Conservation (phyloP, 1,140 invertebrate species). For the Ips typographus region DNA sequence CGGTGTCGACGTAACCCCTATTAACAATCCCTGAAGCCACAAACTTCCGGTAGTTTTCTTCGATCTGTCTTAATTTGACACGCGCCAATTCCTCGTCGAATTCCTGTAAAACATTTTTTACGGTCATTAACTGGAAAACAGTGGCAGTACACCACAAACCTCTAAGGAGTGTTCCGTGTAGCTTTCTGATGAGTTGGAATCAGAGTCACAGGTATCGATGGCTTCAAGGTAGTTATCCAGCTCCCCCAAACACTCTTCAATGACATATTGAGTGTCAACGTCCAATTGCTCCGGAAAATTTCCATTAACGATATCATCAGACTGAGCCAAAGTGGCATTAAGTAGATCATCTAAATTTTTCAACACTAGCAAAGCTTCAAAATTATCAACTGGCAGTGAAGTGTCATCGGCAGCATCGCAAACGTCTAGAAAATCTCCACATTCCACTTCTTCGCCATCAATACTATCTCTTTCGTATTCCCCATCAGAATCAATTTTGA, state of each 20-base stretch:
- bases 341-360: slow-evolving; percentile 44
- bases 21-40: slow-evolving; percentile 41
- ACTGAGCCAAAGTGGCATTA: slow-evolving; percentile 41
- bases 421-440: slow-evolving; percentile 16
- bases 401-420: slow-evolving; percentile 13
- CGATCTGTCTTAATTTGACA: slow-evolving; percentile 38
- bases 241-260: slow-evolving; percentile 49
- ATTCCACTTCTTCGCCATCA: slow-evolving; percentile 27
- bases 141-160: background rate
- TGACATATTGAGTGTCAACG: slow-evolving; percentile 32
- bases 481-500: slow-evolving; percentile 41
- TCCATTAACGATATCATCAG: slow-evolving; percentile 13
- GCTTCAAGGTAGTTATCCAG: slow-evolving; percentile 47
- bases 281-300: background rate
- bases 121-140: too few species aligned
- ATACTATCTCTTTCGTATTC: slow-evolving; percentile 29
- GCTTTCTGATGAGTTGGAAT: slow-evolving; percentile 26
- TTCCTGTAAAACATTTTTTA: background rate
- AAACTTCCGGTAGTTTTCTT: slow-evolving; percentile 43
- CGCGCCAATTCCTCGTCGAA: slow-evolving; percentile 37
- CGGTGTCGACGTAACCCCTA: slow-evolving; percentile 38
- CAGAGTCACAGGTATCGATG: slow-evolving; percentile 10
- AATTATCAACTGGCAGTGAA: slow-evolving; percentile 37
- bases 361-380: slow-evolving; percentile 43
- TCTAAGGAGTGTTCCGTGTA: background rate